phyloP scores from a whole-genome alignment of 2,888 invertebrate genomes.

The Cistogaster globosa region DNA sequence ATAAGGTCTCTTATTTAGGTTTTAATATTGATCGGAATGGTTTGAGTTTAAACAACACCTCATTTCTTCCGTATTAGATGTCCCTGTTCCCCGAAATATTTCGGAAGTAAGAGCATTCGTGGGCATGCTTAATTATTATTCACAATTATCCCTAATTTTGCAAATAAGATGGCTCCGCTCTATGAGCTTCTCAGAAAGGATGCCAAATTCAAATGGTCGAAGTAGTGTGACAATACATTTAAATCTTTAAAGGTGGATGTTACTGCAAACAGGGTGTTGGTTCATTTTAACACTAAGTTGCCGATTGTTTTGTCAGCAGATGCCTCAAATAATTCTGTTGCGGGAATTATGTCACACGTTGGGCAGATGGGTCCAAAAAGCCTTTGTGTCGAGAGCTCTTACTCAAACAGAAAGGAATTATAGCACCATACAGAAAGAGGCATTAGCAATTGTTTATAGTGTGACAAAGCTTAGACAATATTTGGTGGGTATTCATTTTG shows the following conservation, averaged over 20 bases:
- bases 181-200: slow-evolving; percentile 36
- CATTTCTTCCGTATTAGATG: no score
- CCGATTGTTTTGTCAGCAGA: slow-evolving; percentile 63
- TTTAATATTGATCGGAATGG: slow-evolving; percentile 38
- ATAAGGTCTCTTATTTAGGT: slow-evolving; percentile 50
- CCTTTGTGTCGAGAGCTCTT: slow-evolving; percentile 70
- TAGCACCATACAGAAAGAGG: slow-evolving; percentile 46
- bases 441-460: slow-evolving; percentile 51
- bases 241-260: slow-evolving; percentile 73
- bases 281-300: slow-evolving; percentile 65
- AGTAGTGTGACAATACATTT: slow-evolving; percentile 73
- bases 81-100: no score
- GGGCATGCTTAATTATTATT: slow-evolving; percentile 59
- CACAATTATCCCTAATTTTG: slow-evolving; percentile 65
- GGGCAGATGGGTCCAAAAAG: slow-evolving; percentile 34
- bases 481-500: slow-evolving; percentile 43
- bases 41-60: no score
- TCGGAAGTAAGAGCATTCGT: slow-evolving; percentile 6
- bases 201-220: slow-evolving; percentile 75
- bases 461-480: slow-evolving; percentile 53
- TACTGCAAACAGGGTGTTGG: slow-evolving; percentile 48
- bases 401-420: slow-evolving; percentile 65
- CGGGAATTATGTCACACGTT: slow-evolving; percentile 63
- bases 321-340: neutral
- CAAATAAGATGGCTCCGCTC: slow-evolving; percentile 47